Conservation (phyloP, 2,888 invertebrate species). For the Meloe dianella region DNA sequence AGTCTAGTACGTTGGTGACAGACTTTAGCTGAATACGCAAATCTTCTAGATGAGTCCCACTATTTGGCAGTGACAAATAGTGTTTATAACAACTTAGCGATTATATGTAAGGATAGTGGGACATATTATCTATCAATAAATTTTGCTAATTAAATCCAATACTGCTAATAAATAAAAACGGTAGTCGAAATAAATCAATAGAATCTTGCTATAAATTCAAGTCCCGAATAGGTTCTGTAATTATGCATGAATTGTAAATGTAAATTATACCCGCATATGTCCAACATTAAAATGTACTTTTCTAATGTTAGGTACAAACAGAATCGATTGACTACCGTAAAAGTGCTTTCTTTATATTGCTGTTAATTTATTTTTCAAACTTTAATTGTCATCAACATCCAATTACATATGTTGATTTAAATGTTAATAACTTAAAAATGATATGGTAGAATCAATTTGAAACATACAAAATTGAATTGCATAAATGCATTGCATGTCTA, state of each 20-base stretch:
- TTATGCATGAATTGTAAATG: slow-evolving; percentile 33
- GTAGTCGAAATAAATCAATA: slow-evolving; percentile 13
- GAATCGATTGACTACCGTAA: slow-evolving; percentile 5
- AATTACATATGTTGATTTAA: no score
- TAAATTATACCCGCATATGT: slow-evolving; percentile 41
- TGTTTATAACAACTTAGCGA: slow-evolving; percentile 11
- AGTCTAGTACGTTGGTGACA: no score
- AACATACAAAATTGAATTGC: background rate
- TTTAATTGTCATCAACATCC: background rate
- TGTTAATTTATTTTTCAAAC: background rate
- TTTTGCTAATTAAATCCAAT: background rate
- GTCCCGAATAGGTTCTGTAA: slow-evolving; percentile 18
- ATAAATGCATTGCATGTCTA: background rate
- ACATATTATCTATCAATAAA: background rate
- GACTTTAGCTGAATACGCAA: no score
- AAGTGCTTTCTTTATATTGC: background rate
- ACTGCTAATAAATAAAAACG: slow-evolving; percentile 3
- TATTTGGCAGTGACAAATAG: no score
- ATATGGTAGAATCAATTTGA: no score
- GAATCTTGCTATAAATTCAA: slow-evolving; percentile 11
- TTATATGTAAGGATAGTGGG: background rate
- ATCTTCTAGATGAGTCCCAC: no score
- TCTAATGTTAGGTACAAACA: background rate
- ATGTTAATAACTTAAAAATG: background rate
- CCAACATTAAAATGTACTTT: background rate